These are phyloP conservation scores for Clepsis dumicolana DNA, from an alignment of 2,888 invertebrate species.

Conservation along the genomic window DNA sequence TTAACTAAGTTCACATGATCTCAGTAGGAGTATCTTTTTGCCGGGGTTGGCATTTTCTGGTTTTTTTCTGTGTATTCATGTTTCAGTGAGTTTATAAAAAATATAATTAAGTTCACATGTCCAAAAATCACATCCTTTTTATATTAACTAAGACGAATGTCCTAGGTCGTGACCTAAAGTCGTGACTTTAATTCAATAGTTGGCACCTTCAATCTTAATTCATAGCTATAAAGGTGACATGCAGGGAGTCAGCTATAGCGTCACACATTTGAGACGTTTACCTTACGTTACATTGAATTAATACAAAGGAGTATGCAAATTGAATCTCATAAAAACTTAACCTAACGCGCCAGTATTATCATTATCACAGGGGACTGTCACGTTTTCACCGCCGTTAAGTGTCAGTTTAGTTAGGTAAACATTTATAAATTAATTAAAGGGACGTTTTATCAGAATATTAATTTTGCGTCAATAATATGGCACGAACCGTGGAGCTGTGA, in stretches of 20 bases:
- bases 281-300: neutral
- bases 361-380: conserved; percentile 22
- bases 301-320: conserved; percentile 4
- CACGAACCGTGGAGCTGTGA: conserved; percentile 31
- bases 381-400: conserved; percentile 52
- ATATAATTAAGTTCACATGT: too few species aligned
- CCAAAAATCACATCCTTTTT: neutral
- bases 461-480: conserved; percentile 49
- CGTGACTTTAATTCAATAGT: too few species aligned
- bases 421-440: conserved; percentile 59
- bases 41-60: neutral
- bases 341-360: neutral
- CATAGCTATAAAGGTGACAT: too few species aligned
- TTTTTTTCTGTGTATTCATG: too few species aligned
- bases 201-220: too few species aligned
- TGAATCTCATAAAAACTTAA: neutral
- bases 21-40: too few species aligned
- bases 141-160: neutral
- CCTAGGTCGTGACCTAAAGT: too few species aligned
- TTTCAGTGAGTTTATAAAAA: too few species aligned
- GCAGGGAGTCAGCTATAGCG: too few species aligned
- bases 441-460: conserved; percentile 58
- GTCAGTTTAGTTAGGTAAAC: conserved; percentile 61
- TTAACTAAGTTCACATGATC: too few species aligned
- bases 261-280: too few species aligned